Percentiles rank a stretch among this genome's conserved stretches.
These are phyloP conservation scores for Odobenus rosmarus DNA, from an alignment of 2,113 vertebrate genomes.

Conservation along the genomic window DNA sequence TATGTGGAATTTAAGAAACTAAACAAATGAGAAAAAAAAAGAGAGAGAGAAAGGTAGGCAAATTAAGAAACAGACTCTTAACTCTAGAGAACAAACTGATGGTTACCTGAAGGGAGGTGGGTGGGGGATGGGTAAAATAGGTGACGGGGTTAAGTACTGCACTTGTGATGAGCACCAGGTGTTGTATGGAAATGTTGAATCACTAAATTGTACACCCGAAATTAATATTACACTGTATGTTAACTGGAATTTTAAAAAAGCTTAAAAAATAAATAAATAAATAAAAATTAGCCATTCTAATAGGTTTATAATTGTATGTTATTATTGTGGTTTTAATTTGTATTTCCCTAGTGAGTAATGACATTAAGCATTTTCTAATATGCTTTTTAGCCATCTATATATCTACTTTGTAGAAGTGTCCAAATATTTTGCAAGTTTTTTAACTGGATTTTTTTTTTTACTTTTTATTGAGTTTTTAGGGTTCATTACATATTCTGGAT, in stretches of 20 bases:
- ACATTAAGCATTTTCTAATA: neutral
- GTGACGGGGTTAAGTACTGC: neutral
- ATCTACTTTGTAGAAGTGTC: neutral
- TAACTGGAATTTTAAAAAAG: neutral
- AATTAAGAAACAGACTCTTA: neutral
- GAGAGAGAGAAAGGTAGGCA: neutral
- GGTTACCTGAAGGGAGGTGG: neutral
- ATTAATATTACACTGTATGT: neutral
- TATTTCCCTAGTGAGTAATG: neutral
- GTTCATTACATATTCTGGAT: neutral
- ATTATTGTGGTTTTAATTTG: neutral
- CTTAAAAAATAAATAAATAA: neutral
- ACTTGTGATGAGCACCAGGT: neutral
- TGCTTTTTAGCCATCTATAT: neutral
- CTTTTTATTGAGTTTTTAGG: neutral
- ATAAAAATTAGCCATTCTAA: neutral
- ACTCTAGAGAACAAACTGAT: neutral
- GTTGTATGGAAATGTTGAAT: neutral
- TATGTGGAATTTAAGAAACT: neutral
- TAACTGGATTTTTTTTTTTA: neutral
- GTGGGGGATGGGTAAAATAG: neutral
- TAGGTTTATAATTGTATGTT: neutral
- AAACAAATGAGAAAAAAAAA: neutral
- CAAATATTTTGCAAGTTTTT: neutral
- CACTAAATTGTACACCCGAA: neutral